These are phyloP conservation scores for Drosophila borborema DNA, from an alignment of 2,888 invertebrate species.

Conservation along the genomic window DNA sequence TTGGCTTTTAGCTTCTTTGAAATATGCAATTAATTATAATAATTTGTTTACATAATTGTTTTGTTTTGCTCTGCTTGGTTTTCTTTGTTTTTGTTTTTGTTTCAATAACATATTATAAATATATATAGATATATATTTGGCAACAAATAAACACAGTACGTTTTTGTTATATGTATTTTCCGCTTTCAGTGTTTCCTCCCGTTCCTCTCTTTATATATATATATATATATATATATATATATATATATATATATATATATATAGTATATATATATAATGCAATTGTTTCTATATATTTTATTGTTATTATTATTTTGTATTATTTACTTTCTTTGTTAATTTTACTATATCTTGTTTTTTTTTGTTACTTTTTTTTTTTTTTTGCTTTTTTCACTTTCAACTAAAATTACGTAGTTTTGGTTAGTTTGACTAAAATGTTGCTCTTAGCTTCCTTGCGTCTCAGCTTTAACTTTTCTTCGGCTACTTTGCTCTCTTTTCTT, in stretches of 20 bases:
- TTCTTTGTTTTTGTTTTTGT: constrained; percentile 35
- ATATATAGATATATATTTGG: constrained; percentile 83
- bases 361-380: constrained; percentile 39
- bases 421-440: constrained; percentile 83
- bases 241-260: no score
- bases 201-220: constrained; percentile 25
- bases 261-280: no score
- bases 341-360: constrained; percentile 20
- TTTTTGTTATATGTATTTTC: constrained; percentile 75
- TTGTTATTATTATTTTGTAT: constrained; percentile 24
- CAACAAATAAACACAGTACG: constrained; percentile 86
- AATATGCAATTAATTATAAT: constrained; percentile 36
- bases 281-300: constrained; percentile 37
- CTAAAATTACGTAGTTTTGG: constrained; percentile 83
- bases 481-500: constrained; percentile 16
- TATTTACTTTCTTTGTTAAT: constrained; percentile 38
- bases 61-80: constrained; percentile 32
- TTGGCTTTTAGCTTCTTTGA: constrained; percentile 62
- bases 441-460: constrained; percentile 77
- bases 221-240: no score
- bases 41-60: constrained; percentile 30
- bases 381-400: constrained; percentile 51
- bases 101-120: constrained; percentile 65
- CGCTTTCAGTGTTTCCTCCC: constrained; percentile 43
- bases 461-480: constrained; percentile 39